Evolutionary conservation across 2,797 vertebrate genomes (phyloP).

Genomic region (Chaunax sp.): DNA sequence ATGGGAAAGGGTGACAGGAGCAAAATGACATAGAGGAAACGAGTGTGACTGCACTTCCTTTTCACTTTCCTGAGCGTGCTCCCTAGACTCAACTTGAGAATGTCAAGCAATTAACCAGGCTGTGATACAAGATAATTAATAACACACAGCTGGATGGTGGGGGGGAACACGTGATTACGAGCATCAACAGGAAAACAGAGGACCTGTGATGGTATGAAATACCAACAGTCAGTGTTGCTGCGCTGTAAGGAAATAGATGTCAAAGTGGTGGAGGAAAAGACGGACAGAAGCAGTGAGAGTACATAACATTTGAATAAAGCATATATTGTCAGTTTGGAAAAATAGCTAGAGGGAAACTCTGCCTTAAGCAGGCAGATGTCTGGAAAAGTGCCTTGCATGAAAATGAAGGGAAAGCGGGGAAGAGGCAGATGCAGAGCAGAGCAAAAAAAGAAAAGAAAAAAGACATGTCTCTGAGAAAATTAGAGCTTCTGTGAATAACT

Average conservation of each 20-base stretch:
- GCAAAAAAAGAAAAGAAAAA: slow-evolving; percentile 1
- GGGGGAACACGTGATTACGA: slow-evolving; percentile 21
- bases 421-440: slow-evolving; percentile 35
- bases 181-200: slow-evolving; percentile 3
- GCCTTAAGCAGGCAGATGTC: slow-evolving; percentile 38
- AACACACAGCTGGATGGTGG: slow-evolving; percentile 51
- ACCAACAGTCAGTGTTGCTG: slow-evolving; percentile 8
- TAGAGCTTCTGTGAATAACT: slow-evolving; percentile 69
- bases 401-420: slow-evolving; percentile 39
- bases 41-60: slow-evolving; percentile 47
- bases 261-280: slow-evolving; percentile 32
- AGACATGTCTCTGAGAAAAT: slow-evolving; percentile 64
- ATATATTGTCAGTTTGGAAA: slow-evolving; percentile 25
- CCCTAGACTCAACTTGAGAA: slow-evolving; percentile 66
- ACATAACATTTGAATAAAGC: slow-evolving; percentile 32
- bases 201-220: slow-evolving; percentile 5
- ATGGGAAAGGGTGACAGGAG: slow-evolving; percentile 43
- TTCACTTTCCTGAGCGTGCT: slow-evolving; percentile 53
- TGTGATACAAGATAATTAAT: slow-evolving; percentile 72
- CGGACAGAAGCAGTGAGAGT: slow-evolving; percentile 32
- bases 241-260: slow-evolving; percentile 28
- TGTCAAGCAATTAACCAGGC: slow-evolving; percentile 69
- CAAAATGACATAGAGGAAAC: slow-evolving; percentile 21
- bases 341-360: slow-evolving; percentile 21
- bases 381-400: slow-evolving; percentile 32